Conservation (phyloP, 2,888 invertebrate genomes). For the Sarcophaga subvicina region DNA sequence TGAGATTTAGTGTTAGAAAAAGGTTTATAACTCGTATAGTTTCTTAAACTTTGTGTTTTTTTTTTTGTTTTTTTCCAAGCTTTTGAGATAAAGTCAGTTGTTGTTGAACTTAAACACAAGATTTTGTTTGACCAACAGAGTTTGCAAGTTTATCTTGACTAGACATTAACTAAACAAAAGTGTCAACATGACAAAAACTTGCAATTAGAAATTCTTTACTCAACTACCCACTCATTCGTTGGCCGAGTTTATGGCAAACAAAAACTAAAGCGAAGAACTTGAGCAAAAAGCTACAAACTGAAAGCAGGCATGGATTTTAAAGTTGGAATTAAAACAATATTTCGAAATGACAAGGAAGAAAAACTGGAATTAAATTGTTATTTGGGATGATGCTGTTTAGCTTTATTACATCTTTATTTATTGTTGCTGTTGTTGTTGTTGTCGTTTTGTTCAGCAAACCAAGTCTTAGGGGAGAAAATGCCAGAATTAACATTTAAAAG, state of each 20-base stretch:
- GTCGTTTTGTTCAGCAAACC: conserved; percentile 12
- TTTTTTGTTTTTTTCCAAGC: background rate
- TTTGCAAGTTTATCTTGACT: conserved; percentile 34
- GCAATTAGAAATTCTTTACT: background rate
- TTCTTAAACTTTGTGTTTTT: background rate
- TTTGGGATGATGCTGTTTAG: conserved; percentile 15
- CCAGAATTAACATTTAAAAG: conserved; percentile 66
- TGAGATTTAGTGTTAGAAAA: background rate
- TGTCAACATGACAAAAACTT: conserved; percentile 67
- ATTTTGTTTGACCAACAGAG: conserved; percentile 40
- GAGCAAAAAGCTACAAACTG: background rate
- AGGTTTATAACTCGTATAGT: background rate
- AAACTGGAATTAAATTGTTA: conserved; percentile 56
- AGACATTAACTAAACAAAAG: conserved; percentile 64
- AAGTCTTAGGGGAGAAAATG: conserved; percentile 52
- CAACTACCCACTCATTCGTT: no score
- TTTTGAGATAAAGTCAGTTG: conserved; percentile 24
- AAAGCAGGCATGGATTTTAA: conserved; percentile 4
- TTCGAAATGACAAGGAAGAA: conserved; percentile 2
- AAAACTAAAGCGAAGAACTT: background rate
- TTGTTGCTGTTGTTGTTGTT: conserved; percentile 40
- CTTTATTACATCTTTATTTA: conserved; percentile 42
- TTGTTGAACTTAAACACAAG: conserved; percentile 23
- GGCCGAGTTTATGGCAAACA: background rate
- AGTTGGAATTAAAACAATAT: conserved; percentile 50